Percentiles rank a stretch among this genome's conserved stretches.
phyloP scores from a whole-genome alignment of 2,797 vertebrate genomes.

The Takifugu rubripes region DNA sequence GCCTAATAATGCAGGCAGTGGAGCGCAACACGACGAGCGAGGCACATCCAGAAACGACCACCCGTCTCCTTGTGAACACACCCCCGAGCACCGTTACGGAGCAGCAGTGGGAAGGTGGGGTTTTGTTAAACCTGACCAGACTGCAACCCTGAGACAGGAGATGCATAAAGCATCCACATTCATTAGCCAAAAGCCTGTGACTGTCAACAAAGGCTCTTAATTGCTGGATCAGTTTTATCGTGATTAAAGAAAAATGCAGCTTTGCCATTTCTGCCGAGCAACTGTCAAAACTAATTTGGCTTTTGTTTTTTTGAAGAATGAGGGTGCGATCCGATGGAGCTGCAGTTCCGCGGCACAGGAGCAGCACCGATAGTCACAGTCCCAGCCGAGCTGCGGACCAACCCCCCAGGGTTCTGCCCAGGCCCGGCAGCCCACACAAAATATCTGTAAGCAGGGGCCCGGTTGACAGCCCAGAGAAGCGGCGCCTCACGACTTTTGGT shows the following conservation, averaged over 20 bases:
- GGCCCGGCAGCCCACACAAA: conserved; percentile 92
- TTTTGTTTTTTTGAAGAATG: conserved; percentile 70
- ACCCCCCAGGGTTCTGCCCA: conserved; percentile 85
- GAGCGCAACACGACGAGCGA: conserved; percentile 82
- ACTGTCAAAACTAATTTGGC: not conserved
- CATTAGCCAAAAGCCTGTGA: too few relatives aligned
- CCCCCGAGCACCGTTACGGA: conserved; percentile 85
- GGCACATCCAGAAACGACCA: conserved; percentile 83
- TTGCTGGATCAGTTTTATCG: too few relatives aligned
- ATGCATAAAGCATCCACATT: not conserved
- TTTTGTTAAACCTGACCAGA: not conserved
- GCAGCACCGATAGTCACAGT: conserved; percentile 83
- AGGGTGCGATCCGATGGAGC: conserved; percentile 89
- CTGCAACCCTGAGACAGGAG: not conserved
- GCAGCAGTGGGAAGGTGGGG: conserved; percentile 84
- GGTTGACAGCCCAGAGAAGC: conserved; percentile 88
- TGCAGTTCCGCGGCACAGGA: conserved; percentile 84
- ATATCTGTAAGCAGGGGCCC: conserved; percentile 78
- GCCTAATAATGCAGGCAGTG: conserved; percentile 85
- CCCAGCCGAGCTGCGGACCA: conserved; percentile 81
- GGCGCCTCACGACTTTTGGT: conserved; percentile 86
- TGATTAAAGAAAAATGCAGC: not conserved
- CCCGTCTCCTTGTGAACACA: conserved; percentile 83
- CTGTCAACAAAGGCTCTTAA: too few relatives aligned
- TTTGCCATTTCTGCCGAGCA: not conserved